phyloP scores from a whole-genome alignment of 2,888 invertebrate genomes.

The Callosobruchus maculatus region DNA sequence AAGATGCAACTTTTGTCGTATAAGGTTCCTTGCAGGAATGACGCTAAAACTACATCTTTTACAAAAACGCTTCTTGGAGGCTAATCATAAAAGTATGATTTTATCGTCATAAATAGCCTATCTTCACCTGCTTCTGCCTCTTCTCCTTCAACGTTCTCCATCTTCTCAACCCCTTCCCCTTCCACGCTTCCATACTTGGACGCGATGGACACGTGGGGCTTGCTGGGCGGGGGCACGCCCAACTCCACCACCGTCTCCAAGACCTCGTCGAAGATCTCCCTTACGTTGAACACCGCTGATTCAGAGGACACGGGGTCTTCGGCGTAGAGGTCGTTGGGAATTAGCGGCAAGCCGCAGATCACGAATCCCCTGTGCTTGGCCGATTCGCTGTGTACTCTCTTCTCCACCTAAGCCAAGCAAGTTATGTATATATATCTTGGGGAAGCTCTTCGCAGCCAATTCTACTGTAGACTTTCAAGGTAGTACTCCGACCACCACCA shows the following conservation, averaged over 20 bases:
- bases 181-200: slow-evolving; percentile 21
- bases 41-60: too few species aligned
- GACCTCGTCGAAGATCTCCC: slow-evolving; percentile 45
- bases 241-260: slow-evolving; percentile 29
- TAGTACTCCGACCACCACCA: too few species aligned
- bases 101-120: background rate
- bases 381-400: slow-evolving; percentile 52
- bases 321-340: slow-evolving; percentile 49
- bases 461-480: too few species aligned
- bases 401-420: slow-evolving; percentile 50
- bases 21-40: too few species aligned
- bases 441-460: too few species aligned
- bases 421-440: too few species aligned
- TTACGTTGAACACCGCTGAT: slow-evolving; percentile 44
- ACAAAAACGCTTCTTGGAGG: too few species aligned
- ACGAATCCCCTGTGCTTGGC: slow-evolving; percentile 62
- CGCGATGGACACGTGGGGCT: slow-evolving; percentile 24
- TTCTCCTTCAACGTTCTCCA: slow-evolving; percentile 34
- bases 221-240: slow-evolving; percentile 21
- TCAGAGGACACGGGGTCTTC: slow-evolving; percentile 45
- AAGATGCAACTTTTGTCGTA: too few species aligned
- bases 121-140: slow-evolving; percentile 19
- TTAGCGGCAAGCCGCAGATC: slow-evolving; percentile 61
- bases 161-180: slow-evolving; percentile 18
- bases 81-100: too few species aligned